phyloP scores from a whole-genome alignment of 2,113 vertebrate genomes.

The Ellobius talpinus region DNA sequence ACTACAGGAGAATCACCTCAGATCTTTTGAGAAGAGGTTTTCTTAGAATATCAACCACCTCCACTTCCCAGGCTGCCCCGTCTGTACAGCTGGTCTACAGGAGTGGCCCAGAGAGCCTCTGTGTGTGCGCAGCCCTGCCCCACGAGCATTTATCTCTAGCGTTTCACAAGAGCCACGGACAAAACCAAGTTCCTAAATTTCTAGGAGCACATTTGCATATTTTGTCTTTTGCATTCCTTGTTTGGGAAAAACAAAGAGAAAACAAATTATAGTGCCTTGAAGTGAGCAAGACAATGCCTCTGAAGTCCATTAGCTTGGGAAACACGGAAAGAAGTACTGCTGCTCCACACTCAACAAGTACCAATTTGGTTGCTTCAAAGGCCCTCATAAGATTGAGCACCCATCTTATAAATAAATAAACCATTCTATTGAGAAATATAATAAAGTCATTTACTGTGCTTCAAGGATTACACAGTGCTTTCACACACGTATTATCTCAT shows the following conservation, averaged over 20 bases:
- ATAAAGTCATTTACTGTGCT: conserved; percentile 65
- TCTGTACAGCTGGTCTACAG: not conserved
- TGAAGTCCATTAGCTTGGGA: conserved; percentile 28
- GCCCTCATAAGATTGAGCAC: conserved; percentile 46
- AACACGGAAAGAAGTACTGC: conserved; percentile 37
- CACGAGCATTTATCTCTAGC: not conserved
- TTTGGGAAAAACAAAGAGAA: conserved; percentile 30
- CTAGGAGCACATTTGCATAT: not conserved
- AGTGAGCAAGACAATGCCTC: not conserved
- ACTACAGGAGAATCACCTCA: not conserved
- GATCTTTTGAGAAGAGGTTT: conserved; percentile 46
- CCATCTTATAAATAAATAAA: conserved; percentile 60
- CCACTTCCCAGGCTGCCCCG: conserved; percentile 7
- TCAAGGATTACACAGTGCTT: conserved; percentile 58
- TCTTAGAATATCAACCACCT: conserved; percentile 39
- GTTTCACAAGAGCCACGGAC: not conserved
- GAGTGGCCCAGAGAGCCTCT: not conserved
- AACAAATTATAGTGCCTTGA: not conserved
- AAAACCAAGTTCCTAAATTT: conserved; percentile 1
- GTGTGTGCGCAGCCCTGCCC: not conserved
- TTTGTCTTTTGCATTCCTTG: conserved; percentile 5
- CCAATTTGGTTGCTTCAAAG: conserved; percentile 42
- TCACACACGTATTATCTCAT: conserved; percentile 62
- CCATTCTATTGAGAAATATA: conserved; percentile 65
- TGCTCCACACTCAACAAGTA: conserved; percentile 56